Evolutionary conservation across 2,888 invertebrate species (phyloP), one percentile per base, ranked within the genome.

Genomic region (Criorhina ranunculi): DNA sequence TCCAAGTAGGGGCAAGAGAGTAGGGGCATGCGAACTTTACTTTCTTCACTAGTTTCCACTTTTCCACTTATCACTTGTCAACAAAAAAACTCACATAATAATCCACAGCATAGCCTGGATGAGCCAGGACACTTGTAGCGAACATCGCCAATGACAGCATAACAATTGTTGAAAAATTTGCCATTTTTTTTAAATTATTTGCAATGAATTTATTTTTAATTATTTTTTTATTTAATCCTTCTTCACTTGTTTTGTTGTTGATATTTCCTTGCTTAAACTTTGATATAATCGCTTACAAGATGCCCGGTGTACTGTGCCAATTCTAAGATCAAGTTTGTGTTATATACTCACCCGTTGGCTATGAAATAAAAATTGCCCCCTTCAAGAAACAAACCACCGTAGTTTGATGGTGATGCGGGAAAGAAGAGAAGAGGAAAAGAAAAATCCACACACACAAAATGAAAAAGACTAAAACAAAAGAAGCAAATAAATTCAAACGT

Each of bases 61-160:
- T 24, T 24, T 24, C 4, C 24, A 24, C 24, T 24, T 24, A 55
- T 19, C 59, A 67, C 44, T 69, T 37, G 11, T 31, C 0, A 33
- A 33, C 6, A 35, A 75, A 15, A 53, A 24, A 87, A 92, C 94
- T 94, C 92, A 95, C 94, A 91, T 94, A 94, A 91, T 94, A 94
- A 90, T 94, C 94, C 82, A 94, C 92, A 86, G 93, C 93, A 86
- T 93, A 93, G 87, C 91, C 92, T 80, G 93, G 93, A 83, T 88
- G 89, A 53, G 91, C 91, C 53, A 89, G 82, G 31, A 89, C 89
- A 53, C 87, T 88, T 79, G 87, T 87, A 88, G 90, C 88, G 88
- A 89, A 90, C 86, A 92, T 83, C 40, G 89, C 89, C 87, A 92
- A 78, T 53, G 89, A 87, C 55, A 92, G 88, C 86, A 90, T 86